A percentile compares a stretch with the other conserved stretches of the same genome.
These are phyloP conservation scores for Hypotaenidia philippensis DNA, from an alignment of 2,797 vertebrate genomes.

Conservation along the genomic window DNA sequence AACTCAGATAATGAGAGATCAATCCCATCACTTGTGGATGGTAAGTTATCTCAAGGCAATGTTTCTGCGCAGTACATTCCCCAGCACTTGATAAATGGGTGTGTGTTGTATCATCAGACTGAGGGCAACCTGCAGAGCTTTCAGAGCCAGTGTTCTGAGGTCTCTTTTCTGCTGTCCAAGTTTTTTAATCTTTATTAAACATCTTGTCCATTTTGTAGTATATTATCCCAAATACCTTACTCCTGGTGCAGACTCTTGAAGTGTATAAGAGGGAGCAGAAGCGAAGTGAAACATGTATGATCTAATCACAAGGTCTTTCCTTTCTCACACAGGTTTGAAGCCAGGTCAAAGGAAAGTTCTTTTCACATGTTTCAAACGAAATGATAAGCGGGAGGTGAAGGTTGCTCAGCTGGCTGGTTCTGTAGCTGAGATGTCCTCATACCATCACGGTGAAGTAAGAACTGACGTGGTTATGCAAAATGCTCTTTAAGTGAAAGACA, in stretches of 20 bases:
- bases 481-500: not conserved
- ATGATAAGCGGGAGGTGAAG: constrained; percentile 97
- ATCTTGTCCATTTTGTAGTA: not conserved
- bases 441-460: constrained; percentile 97
- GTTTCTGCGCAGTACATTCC: not conserved
- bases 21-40: constrained; percentile 94
- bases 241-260: not conserved
- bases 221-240: not conserved
- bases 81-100: not conserved
- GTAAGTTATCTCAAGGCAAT: constrained; percentile 75
- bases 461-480: not conserved
- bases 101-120: not conserved
- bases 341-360: constrained; percentile 98
- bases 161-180: not conserved
- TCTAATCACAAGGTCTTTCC: not conserved
- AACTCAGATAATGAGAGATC: constrained; percentile 98
- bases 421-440: constrained; percentile 97
- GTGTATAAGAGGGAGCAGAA: not conserved
- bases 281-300: accelerated
- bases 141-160: not conserved
- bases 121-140: not conserved
- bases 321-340: constrained; percentile 88
- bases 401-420: constrained; percentile 98
- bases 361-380: constrained; percentile 95
- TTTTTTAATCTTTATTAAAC: not conserved